Evolutionary conservation across 2,797 vertebrate species (phyloP).

Genomic region (Phyllotis vaccarum): DNA sequence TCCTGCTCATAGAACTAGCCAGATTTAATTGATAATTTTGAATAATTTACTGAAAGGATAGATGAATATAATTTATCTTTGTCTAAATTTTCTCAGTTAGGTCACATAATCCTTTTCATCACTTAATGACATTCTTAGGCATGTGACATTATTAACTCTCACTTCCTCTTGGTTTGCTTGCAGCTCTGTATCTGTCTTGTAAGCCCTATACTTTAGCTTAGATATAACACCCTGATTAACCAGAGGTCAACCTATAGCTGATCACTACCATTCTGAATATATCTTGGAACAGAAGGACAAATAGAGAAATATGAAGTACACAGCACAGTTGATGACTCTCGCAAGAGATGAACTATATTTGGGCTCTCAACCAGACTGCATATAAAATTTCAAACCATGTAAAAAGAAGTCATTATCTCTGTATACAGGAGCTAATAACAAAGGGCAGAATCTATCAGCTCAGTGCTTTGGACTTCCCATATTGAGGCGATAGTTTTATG

Average conservation of each 20-base stretch:
- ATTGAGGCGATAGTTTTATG: neutral
- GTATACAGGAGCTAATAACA: neutral
- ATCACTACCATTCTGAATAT: neutral
- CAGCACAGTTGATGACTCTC: neutral
- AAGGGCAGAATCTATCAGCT: neutral
- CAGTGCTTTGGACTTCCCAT: neutral
- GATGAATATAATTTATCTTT: constrained; percentile 71
- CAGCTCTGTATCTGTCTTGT: neutral
- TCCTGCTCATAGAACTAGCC: constrained; percentile 47
- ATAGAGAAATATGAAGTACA: neutral
- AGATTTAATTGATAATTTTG: constrained; percentile 73
- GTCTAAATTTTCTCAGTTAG: constrained; percentile 63
- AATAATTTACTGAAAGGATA: constrained; percentile 64
- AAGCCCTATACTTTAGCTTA: neutral
- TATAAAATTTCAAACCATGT: constrained; percentile 24
- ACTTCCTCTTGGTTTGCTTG: constrained; percentile 39
- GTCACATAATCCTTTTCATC: constrained; percentile 53
- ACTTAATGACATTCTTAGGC: constrained; percentile 31
- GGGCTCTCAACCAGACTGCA: neutral
- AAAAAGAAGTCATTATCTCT: constrained; percentile 32
- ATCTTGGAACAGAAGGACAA: neutral
- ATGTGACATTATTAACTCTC: constrained; percentile 26
- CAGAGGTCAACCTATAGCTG: neutral
- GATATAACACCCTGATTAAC: neutral
- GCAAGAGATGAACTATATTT: neutral